phyloP scores from a whole-genome alignment of 2,113 vertebrate species.

The Pelvicachromis taeniatus region DNA sequence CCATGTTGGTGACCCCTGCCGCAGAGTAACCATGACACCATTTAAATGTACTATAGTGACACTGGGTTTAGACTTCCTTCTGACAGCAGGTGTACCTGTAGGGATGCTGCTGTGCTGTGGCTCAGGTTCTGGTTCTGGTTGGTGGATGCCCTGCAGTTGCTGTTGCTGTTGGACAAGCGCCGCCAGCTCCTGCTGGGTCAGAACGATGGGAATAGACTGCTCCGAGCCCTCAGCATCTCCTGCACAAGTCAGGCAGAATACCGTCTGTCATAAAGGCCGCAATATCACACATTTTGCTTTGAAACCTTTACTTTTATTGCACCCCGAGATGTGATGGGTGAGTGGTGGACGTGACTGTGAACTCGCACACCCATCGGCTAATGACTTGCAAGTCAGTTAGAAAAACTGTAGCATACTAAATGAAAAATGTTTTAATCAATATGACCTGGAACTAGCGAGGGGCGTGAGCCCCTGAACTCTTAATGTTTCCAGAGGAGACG shows the following conservation, averaged over 20 bases:
- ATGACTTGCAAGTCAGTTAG: not conserved
- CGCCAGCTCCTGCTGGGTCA: conserved; percentile 81
- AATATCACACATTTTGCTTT: not conserved
- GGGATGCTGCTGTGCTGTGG: conserved; percentile 21
- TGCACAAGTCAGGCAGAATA: not conserved
- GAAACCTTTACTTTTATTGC: not conserved
- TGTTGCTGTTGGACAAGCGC: conserved; percentile 82
- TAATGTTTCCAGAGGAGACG: not conserved
- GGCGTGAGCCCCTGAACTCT: rapidly evolving
- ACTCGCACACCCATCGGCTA: not conserved
- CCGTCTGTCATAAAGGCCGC: not conserved
- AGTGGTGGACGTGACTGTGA: not conserved
- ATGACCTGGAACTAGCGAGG: not conserved
- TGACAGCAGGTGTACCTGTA: conserved; percentile 22
- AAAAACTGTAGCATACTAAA: not conserved
- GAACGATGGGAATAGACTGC: conserved; percentile 76
- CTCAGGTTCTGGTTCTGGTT: not conserved
- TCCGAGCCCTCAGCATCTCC: conserved; percentile 68
- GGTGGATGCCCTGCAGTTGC: conserved; percentile 71
- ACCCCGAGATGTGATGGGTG: not conserved
- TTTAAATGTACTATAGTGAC: not conserved
- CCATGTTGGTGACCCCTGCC: too few species aligned
- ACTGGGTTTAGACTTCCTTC: not conserved
- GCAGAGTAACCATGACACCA: not conserved
- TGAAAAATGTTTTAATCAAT: not conserved